Evolutionary conservation across 2,113 vertebrate species (phyloP).

Genomic region (Hippocampus barbouri): DNA sequence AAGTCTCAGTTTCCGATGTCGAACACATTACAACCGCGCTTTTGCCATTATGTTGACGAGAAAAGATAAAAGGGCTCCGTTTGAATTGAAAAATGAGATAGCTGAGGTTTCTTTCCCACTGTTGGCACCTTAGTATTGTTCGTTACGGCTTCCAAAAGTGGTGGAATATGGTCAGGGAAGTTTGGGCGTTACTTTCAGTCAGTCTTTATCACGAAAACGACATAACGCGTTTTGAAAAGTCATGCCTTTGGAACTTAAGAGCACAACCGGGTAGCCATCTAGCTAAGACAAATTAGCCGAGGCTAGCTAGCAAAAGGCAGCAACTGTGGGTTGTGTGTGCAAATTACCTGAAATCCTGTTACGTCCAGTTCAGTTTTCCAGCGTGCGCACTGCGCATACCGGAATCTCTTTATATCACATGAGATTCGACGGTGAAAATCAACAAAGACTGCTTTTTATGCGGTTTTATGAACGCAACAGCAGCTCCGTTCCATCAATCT

Average conservation of each 20-base stretch:
- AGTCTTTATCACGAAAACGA: not conserved
- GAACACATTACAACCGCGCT: not conserved
- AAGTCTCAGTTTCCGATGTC: not conserved
- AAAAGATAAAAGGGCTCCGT: not conserved
- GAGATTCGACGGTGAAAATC: not conserved
- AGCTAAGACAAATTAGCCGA: conserved; percentile 23
- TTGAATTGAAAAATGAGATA: not conserved
- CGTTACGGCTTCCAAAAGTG: not conserved
- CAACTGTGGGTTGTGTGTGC: not conserved
- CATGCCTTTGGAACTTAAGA: not conserved
- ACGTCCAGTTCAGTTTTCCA: not conserved
- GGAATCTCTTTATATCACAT: not conserved
- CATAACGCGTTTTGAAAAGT: not conserved
- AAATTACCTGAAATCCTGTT: conserved; percentile 29
- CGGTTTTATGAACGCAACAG: conserved; percentile 52
- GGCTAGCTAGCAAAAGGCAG: conserved; percentile 19
- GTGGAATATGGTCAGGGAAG: not conserved
- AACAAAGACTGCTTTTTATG: conserved; percentile 12
- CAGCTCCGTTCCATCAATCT: conserved; percentile 59
- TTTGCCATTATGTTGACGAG: not conserved
- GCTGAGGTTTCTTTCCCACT: not conserved
- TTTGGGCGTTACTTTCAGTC: not conserved
- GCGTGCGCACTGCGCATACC: not conserved
- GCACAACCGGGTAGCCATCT: conserved; percentile 3
- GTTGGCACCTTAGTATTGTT: not conserved